A percentile compares a stretch with the other conserved stretches of the same genome.
Conservation (phyloP, 2,113 vertebrate species). For the Dromiciops gliroides region DNA sequence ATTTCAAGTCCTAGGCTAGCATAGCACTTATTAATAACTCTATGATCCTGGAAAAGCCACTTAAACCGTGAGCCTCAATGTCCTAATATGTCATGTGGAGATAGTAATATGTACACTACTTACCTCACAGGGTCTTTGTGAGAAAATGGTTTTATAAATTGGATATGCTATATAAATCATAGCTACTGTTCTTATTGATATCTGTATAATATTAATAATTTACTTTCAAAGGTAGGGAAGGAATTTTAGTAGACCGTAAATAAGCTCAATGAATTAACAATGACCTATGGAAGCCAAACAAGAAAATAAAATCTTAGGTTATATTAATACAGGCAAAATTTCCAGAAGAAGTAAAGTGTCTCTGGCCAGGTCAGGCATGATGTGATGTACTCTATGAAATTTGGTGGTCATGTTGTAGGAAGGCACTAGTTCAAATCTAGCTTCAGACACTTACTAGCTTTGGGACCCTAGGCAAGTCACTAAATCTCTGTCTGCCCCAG, state of each 20-base stretch:
- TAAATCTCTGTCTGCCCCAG: not conserved
- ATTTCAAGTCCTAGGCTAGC: not conserved
- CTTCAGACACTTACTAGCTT: not conserved
- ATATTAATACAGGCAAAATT: not conserved
- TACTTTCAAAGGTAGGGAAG: not conserved
- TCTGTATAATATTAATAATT: not conserved
- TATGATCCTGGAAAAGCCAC: not conserved
- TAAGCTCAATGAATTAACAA: not conserved
- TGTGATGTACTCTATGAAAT: not conserved
- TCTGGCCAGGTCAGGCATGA: not conserved
- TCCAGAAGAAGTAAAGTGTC: not conserved
- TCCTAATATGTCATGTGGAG: not conserved
- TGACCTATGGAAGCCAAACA: not conserved
- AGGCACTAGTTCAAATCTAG: not conserved
- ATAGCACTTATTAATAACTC: not conserved
- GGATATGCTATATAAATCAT: not conserved
- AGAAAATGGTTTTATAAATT: not conserved
- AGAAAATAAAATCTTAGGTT: not conserved
- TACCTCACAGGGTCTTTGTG: not conserved
- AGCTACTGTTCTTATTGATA: not conserved
- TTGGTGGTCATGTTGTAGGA: not conserved
- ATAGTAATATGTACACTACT: not conserved
- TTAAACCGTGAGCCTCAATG: not conserved
- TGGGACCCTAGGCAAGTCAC: not conserved
- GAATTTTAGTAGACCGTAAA: not conserved